Evolutionary conservation across 2,113 vertebrate genomes (phyloP).

Genomic region (Recurvirostra avosetta): DNA sequence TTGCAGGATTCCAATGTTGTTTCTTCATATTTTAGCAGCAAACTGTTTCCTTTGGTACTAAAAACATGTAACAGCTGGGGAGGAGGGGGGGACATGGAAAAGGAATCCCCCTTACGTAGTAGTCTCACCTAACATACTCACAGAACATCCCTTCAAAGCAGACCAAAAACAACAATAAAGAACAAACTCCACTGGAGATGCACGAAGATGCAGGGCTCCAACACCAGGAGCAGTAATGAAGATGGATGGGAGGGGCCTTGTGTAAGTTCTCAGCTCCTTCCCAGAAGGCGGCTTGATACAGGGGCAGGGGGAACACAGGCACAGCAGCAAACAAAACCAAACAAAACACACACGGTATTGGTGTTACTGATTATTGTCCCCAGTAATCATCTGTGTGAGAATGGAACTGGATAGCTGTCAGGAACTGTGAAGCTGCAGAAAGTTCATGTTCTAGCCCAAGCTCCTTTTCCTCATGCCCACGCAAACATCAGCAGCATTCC

Average conservation of each 20-base stretch:
- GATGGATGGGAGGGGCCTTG: too few species aligned
- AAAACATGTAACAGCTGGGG: background rate
- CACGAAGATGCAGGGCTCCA: too few species aligned
- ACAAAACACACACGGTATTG: fast-evolving
- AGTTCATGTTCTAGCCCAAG: background rate
- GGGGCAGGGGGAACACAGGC: background rate
- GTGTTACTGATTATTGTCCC: too few species aligned
- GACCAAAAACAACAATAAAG: background rate
- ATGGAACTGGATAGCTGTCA: fast-evolving
- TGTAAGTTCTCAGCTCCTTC: too few species aligned
- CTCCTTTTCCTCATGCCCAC: background rate
- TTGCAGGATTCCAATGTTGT: background rate
- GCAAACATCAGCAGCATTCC: background rate
- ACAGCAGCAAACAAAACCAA: background rate
- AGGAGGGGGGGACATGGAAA: background rate
- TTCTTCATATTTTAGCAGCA: background rate
- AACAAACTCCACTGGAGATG: background rate
- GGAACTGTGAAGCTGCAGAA: background rate
- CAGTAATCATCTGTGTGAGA: fast-evolving
- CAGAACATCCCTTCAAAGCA: background rate
- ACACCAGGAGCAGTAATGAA: background rate
- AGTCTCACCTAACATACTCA: background rate
- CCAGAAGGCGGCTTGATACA: fast-evolving
- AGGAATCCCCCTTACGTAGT: background rate
- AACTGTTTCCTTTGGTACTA: background rate